These are phyloP conservation scores for Bolinopsis microptera DNA, from an alignment of 37 sponge, comb jelly and placozoan genomes.

Conservation along the genomic window DNA sequence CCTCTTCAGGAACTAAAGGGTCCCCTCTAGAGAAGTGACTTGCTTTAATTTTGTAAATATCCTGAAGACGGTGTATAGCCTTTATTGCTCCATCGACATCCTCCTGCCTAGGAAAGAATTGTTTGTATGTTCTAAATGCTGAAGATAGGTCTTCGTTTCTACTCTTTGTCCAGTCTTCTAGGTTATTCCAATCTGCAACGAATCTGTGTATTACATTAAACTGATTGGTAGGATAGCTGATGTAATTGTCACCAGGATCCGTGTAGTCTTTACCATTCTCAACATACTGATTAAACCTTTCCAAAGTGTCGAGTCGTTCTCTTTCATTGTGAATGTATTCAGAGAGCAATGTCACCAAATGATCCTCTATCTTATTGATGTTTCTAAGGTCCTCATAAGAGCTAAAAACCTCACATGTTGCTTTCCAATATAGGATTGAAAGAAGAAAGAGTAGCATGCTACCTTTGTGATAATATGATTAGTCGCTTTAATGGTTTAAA, in stretches of 20 bases:
- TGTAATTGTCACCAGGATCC: slow-evolving; percentile 20
- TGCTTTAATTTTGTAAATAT: slow-evolving; percentile 50
- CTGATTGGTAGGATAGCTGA: slow-evolving; percentile 46
- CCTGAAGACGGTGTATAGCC: slow-evolving; percentile 17
- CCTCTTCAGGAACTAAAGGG: background rate
- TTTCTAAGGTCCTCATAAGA: slow-evolving; percentile 55
- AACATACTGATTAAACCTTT: slow-evolving; percentile 11
- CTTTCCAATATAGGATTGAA: background rate
- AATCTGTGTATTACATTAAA: slow-evolving; percentile 64
- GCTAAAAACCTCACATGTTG: slow-evolving; percentile 14
- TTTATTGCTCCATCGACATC: slow-evolving; percentile 41
- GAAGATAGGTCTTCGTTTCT: background rate
- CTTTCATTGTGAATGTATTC: background rate
- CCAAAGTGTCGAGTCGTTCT: background rate
- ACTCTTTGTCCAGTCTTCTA: background rate
- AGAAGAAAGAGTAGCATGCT: background rate
- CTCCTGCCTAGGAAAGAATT: background rate
- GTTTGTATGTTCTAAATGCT: background rate
- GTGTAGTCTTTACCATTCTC: background rate
- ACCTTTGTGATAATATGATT: too few relatives aligned
- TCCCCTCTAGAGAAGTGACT: slow-evolving; percentile 29
- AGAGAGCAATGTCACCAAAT: background rate
- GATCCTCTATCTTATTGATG: slow-evolving; percentile 38
- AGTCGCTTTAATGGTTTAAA: too few relatives aligned
- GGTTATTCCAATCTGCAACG: slow-evolving; percentile 26